Conservation (phyloP, 1,140 invertebrate genomes). For the Eubasilissa regina region DNA sequence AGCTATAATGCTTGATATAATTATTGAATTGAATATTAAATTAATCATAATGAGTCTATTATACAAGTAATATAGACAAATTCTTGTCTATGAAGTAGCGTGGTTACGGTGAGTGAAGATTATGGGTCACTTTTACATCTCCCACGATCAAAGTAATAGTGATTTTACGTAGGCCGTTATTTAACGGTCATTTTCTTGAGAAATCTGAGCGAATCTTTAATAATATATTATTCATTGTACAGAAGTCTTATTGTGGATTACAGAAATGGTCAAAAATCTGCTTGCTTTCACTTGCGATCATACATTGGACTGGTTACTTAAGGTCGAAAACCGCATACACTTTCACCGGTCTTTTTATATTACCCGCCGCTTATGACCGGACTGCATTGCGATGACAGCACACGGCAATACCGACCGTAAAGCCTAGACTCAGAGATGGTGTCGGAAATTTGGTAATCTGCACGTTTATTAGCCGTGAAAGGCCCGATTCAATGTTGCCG, state of each 20-base stretch:
- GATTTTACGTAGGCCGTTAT: not conserved
- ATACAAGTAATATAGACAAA: too few species aligned
- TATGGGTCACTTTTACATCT: too few species aligned
- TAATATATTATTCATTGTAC: not conserved
- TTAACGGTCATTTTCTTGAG: not conserved
- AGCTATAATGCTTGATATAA: too few species aligned
- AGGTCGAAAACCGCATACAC: slow-evolving; percentile 41
- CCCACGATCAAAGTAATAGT: too few species aligned
- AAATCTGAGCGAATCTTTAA: not conserved
- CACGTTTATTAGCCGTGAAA: slow-evolving; percentile 2
- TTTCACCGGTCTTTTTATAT: slow-evolving; percentile 39
- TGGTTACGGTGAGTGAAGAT: too few species aligned
- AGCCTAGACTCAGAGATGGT: not conserved
- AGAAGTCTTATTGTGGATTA: slow-evolving; percentile 6
- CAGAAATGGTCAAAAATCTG: slow-evolving; percentile 24
- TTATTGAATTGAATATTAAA: too few species aligned
- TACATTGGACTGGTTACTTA: slow-evolving; percentile 19
- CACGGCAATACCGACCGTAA: slow-evolving; percentile 18
- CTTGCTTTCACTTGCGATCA: slow-evolving; percentile 26
- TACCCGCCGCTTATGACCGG: not conserved
- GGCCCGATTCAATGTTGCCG: slow-evolving; percentile 4
- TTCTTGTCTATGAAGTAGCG: too few species aligned
- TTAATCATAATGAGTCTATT: too few species aligned
- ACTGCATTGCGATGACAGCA: slow-evolving; percentile 27
- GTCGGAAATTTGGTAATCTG: slow-evolving; percentile 23